Base-by-base conservation (phyloP, 1,140 invertebrate species). In the Heliconius congener region DNA sequence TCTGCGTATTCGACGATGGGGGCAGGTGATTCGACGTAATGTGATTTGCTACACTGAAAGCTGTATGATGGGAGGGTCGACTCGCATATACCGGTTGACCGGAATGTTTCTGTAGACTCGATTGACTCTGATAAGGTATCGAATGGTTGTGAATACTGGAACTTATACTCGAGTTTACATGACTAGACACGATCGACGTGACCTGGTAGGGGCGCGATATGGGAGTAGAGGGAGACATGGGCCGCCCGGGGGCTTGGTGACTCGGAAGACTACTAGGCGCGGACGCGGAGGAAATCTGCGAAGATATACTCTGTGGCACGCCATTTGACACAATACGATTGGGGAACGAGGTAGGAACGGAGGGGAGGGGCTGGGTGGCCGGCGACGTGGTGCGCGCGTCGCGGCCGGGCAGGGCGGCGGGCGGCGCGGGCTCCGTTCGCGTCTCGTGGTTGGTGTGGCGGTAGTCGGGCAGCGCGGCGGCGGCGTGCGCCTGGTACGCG, bases 401-500 rank as follows among this genome's bases (percentile, higher is more conserved):
- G 71, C 95, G 95, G 50, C 95, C 94, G 78, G 95, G 92, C 87
- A 94, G 88, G 88, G 87, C 83, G 92, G 84, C 81, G 82, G 89
- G 77, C 42, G 92, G 86, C 42, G 88, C 79, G 42, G 91, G 87
- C 72, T 91, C 82, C 85, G 93, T 89, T 94, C 95, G 85, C 95
- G 95, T 95, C 82, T 95, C 95, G 88, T 95, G 95, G 85, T 96
- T 95, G 23, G 91, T 94, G 76, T 91, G 92, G 1, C 91, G 87
- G 83, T 90, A 94, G 83, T 94, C 92, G 23, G 95, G 94, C 73
- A 96, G 95, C 89, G 96, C 96, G 86, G 96, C 95, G 93, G 97
- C 96, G 91, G 97, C 96, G 93, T 96, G 97, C 90, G 97, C 96
- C 88, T 96, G 96, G 95, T 97, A 97, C 83, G 97, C 97, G 88